These are phyloP conservation scores for Ibycter americanus DNA, from an alignment of 2,797 vertebrate species.

Conservation along the genomic window DNA sequence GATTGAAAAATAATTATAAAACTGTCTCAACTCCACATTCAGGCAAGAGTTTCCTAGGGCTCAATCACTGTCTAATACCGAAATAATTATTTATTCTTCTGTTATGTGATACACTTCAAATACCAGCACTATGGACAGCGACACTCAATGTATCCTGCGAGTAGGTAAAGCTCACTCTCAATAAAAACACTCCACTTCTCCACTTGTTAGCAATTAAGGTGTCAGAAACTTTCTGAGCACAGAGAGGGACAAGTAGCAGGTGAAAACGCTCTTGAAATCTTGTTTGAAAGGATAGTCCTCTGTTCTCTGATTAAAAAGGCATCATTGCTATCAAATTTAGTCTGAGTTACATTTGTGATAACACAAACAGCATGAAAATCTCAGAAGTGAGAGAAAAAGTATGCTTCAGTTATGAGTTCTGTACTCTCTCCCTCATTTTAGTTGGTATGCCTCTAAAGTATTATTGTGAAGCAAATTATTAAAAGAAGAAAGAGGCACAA, in stretches of 20 bases:
- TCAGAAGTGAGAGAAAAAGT: not conserved
- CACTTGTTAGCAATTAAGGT: not conserved
- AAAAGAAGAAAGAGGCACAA: conserved; percentile 11
- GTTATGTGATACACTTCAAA: not conserved
- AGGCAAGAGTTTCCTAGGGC: not conserved
- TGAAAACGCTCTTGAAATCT: not conserved
- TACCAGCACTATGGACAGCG: not conserved
- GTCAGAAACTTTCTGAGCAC: not conserved
- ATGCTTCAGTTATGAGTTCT: not conserved
- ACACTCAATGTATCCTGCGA: not conserved
- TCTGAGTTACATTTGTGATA: not conserved
- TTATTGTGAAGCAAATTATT: conserved; percentile 12
- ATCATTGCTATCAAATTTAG: not conserved
- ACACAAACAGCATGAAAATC: not conserved
- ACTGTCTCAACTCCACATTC: not conserved
- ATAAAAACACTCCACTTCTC: not conserved
- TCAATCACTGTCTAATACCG: not conserved
- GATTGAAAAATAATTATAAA: not conserved
- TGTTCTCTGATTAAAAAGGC: not conserved
- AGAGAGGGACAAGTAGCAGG: not conserved
- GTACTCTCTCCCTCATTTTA: not conserved
- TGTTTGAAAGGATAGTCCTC: not conserved
- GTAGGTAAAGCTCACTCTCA: not conserved
- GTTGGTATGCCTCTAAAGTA: not conserved
- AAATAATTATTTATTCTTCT: not conserved